Conservation (phyloP, 2,797 vertebrate genomes). For the Sarcoramphus papa region DNA sequence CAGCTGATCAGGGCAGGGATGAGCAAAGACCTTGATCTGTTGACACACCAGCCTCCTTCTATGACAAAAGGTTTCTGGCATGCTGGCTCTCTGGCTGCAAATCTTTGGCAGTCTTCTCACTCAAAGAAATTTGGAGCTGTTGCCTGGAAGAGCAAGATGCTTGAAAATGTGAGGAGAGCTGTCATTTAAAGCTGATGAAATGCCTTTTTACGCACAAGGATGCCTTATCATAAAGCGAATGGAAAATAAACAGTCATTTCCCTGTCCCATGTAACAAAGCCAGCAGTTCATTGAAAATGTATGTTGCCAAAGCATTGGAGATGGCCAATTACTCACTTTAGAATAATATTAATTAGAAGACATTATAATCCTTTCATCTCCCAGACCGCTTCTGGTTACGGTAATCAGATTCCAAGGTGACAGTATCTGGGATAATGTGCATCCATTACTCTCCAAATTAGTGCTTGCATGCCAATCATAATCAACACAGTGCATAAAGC, state of each 20-base stretch:
- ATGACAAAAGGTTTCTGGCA: background rate
- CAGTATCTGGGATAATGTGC: background rate
- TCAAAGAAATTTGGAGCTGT: background rate
- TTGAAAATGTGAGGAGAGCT: background rate
- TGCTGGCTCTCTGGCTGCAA: background rate
- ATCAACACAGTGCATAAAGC: background rate
- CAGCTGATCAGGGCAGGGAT: background rate
- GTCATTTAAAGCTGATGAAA: background rate
- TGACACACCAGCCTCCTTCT: background rate
- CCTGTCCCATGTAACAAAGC: background rate
- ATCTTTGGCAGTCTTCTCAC: background rate
- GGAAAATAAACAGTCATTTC: conserved; percentile 19
- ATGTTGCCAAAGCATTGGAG: background rate
- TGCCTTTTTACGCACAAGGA: background rate
- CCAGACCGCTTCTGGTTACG: background rate
- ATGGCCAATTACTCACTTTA: background rate
- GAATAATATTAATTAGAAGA: conserved; percentile 22
- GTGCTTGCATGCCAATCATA: background rate
- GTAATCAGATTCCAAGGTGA: conserved; percentile 10
- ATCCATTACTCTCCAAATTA: background rate
- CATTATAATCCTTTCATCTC: background rate
- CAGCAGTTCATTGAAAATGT: background rate
- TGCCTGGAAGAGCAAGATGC: background rate
- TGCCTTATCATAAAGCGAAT: background rate
- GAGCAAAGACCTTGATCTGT: background rate